A percentile compares a stretch with the other conserved stretches of the same genome.
Evolutionary conservation across 2,797 vertebrate species (phyloP).

Genomic region (Monodelphis domestica): DNA sequence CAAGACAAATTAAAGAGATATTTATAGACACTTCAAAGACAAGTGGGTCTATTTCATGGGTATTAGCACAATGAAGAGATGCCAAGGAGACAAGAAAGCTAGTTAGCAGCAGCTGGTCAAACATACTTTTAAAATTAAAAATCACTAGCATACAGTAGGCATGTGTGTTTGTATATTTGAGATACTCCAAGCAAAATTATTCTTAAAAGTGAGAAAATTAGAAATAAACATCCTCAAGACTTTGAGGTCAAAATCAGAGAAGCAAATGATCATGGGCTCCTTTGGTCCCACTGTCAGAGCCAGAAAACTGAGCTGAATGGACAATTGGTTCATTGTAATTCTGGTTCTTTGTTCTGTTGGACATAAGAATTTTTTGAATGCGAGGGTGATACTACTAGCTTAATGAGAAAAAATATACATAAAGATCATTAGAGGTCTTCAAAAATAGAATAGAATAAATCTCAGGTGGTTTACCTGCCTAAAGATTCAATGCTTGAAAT

Average conservation of each 20-base stretch:
- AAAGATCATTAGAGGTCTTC: not conserved
- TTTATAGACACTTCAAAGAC: not conserved
- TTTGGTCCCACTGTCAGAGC: not conserved
- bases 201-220: not conserved
- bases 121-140: not conserved
- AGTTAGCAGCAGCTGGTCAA: not conserved
- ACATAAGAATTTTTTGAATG: not conserved
- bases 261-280: not conserved
- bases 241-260: not conserved
- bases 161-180: not conserved
- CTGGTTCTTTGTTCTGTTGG: not conserved
- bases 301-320: not conserved
- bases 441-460: not conserved
- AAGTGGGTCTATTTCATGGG: no score
- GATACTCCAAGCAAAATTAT: not conserved
- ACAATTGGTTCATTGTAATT: not conserved
- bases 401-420: not conserved
- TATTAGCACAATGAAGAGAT: not conserved
- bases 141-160: not conserved
- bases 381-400: not conserved
- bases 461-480: not conserved
- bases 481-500: not conserved
- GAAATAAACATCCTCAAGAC: not conserved
- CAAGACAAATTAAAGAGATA: not conserved
- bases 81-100: not conserved